Conservation (phyloP, 2,113 vertebrate genomes). For the Oncorhynchus nerka region DNA sequence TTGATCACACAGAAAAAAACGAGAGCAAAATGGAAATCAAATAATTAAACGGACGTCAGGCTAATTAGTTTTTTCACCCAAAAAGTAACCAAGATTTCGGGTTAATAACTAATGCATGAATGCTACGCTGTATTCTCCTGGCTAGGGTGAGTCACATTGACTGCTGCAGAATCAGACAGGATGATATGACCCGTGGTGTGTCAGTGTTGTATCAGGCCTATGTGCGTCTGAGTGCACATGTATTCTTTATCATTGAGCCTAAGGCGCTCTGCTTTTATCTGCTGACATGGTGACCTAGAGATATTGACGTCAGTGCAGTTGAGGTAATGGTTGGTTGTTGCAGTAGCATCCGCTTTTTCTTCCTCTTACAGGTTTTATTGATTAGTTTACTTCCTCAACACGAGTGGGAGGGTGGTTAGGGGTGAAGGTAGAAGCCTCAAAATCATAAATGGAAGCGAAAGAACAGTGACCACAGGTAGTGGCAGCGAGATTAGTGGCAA, state of each 20-base stretch:
- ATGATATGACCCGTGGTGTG: constrained; percentile 53
- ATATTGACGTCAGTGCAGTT: background rate
- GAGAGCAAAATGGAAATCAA: no score
- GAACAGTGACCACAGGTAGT: background rate
- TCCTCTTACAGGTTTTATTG: background rate
- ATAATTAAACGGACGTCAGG: no score
- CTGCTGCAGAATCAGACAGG: constrained; percentile 45
- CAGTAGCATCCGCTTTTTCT: background rate
- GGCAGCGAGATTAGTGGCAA: no score
- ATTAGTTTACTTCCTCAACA: background rate
- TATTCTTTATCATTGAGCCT: constrained; percentile 22
- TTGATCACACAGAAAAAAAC: no score
- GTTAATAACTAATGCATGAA: background rate
- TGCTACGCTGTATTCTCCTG: constrained; percentile 43
- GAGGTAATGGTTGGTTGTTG: background rate
- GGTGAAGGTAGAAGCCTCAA: background rate
- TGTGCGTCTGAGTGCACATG: background rate
- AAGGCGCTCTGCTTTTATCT: constrained; percentile 11
- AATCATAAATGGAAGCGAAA: background rate
- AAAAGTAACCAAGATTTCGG: no score
- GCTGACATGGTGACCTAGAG: constrained; percentile 30
- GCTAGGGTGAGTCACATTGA: constrained; percentile 58
- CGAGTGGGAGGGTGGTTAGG: background rate
- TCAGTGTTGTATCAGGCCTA: constrained; percentile 55
- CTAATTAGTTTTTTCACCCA: no score